These are phyloP conservation scores for Operophtera brumata DNA, from an alignment of 2,888 invertebrate species.

Conservation along the genomic window DNA sequence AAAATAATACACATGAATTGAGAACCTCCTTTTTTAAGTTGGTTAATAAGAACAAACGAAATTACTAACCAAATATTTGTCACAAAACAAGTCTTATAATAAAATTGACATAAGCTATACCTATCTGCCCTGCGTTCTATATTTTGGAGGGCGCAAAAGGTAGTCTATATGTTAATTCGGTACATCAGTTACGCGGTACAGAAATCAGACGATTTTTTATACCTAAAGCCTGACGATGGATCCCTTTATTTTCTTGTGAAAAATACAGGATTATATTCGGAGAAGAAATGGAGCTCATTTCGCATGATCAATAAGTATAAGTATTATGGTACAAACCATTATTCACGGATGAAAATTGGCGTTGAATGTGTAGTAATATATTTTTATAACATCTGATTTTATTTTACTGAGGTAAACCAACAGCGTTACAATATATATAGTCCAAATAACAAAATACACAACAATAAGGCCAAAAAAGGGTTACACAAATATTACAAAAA, in stretches of 20 bases:
- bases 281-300: conserved; percentile 2
- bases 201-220: conserved; percentile 32
- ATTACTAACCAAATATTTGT: neutral
- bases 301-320: conserved; percentile 1
- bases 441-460: too few species aligned
- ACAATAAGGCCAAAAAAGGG: too few species aligned
- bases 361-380: neutral
- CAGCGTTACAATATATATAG: too few species aligned
- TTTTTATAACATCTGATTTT: too few species aligned
- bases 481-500: too few species aligned
- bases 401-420: too few species aligned
- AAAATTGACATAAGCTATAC: conserved; percentile 5
- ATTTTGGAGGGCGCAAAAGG: conserved; percentile 30
- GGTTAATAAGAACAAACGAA: neutral
- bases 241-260: conserved; percentile 16
- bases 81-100: conserved; percentile 1
- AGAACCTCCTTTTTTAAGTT: too few species aligned
- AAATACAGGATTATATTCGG: conserved; percentile 19
- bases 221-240: conserved; percentile 23
- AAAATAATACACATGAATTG: too few species aligned
- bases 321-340: neutral
- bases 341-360: neutral
- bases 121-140: conserved; percentile 18
- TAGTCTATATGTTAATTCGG: conserved; percentile 36
- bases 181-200: conserved; percentile 32